These are phyloP conservation scores for Menidia beryllina DNA, from an alignment of 2,113 vertebrate genomes.

Conservation along the genomic window DNA sequence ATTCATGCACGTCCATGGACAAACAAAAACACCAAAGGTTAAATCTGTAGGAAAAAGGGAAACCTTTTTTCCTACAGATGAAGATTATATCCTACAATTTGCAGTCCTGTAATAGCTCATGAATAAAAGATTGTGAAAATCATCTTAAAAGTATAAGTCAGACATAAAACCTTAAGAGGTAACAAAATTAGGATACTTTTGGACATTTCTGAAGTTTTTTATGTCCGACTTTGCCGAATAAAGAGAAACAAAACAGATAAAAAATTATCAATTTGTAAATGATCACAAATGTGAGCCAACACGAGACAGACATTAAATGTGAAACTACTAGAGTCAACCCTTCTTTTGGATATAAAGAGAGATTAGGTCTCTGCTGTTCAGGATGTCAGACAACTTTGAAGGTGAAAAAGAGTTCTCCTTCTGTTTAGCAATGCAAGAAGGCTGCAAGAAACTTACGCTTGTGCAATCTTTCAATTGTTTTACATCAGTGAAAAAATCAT, in stretches of 20 bases:
- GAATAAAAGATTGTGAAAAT: too few species aligned
- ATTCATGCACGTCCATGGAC: too few species aligned
- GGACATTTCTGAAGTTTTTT: too few species aligned
- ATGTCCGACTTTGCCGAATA: too few species aligned
- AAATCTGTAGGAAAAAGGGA: too few species aligned
- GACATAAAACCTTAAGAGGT: neutral
- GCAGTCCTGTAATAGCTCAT: too few species aligned
- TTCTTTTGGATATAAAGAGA: neutral
- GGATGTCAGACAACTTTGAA: neutral
- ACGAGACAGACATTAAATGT: too few species aligned
- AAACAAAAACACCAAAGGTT: too few species aligned
- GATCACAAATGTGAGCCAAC: neutral
- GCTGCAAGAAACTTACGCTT: neutral
- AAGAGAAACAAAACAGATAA: too few species aligned
- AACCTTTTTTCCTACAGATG: neutral
- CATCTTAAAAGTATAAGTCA: neutral
- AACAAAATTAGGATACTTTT: too few species aligned
- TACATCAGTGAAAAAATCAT: slow-evolving; percentile 2
- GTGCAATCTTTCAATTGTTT: neutral
- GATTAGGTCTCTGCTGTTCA: neutral
- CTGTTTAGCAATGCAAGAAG: neutral
- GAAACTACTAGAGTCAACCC: neutral
- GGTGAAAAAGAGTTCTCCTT: neutral
- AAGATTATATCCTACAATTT: too few species aligned
- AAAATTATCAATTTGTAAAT: neutral